Base-by-base conservation (phyloP, 2,113 vertebrate species). In the Pelobates fuscus region DNA sequence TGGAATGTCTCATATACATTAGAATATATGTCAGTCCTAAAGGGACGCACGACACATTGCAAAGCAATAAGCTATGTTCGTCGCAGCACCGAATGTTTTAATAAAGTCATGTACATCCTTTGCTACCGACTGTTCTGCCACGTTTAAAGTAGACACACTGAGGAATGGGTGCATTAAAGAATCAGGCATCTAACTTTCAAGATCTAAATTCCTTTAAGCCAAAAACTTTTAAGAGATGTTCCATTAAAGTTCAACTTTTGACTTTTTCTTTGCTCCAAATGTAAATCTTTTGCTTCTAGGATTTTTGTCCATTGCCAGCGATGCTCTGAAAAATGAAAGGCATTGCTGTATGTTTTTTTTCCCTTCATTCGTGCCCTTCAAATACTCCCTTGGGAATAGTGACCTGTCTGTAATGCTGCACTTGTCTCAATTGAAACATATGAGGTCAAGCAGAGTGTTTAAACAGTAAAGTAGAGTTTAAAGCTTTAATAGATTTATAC, bases 221-320 rank as follows among this genome's bases (percentile, higher is more conserved):
- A 63, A 30, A 62, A 63, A 72, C 70, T 64, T 72, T 49, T 64
- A 72, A 72, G 43, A 72, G 61, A 49, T 62, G 43, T 25, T 52
- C 43, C 70, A 72, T 63, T 72, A 72, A 64, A 72, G 70, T 63
- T 72, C 59, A 54, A 21, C 59, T 72, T 63, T 72, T 64, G 58
- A 63, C 70, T 63, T 72, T 64, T 60, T 30, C 70, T 63, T 71
- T 71, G 43, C 58, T 71, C 27, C 12, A 15, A 71, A 71, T 63
- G 58, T 61, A 71, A 71, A 71, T 71, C 70, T 71, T 71, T 72
- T 54, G 59, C 43, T 72, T 72, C 69, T 62, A 62, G 62, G 41
- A 59, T 29, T 60, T n/a, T 26, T 70, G 30, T 24, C 59, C 70
- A 54, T 72, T 64, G 59, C 25, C 70, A 72, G 46, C 70, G 61